Conservation (phyloP, 2,888 invertebrate genomes). For the Pegoplata infirma region DNA sequence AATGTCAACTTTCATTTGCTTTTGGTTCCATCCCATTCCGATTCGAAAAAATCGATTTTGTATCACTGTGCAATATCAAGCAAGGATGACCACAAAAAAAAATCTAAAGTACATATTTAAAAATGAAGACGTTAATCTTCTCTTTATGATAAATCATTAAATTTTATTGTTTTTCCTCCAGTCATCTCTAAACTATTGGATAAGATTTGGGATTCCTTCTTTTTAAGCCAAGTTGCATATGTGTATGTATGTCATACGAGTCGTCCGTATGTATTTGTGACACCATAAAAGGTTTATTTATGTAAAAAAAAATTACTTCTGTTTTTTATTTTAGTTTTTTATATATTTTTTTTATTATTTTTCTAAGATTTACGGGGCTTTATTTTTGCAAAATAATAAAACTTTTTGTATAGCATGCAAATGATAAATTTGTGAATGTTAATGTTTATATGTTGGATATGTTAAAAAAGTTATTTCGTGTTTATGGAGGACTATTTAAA, state of each 20-base stretch:
- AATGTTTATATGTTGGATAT: neutral
- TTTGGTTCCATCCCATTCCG: no score
- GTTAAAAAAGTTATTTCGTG: no score
- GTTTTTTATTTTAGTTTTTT: neutral
- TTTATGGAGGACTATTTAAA: no score
- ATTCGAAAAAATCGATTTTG: neutral
- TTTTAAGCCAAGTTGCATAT: neutral
- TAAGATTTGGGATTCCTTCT: no score
- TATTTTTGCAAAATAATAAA: constrained; percentile 4
- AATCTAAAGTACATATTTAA: no score
- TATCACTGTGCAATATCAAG: neutral
- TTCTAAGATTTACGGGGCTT: neutral
- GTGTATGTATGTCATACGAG: neutral
- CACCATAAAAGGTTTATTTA: constrained; percentile 29
- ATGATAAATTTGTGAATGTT: constrained; percentile 9
- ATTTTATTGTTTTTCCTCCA: no score
- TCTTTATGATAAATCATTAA: no score
- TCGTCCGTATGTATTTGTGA: constrained; percentile 13
- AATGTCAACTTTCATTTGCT: no score
- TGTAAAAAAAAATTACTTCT: neutral
- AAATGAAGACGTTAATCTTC: no score
- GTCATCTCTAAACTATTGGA: no score
- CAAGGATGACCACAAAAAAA: no score
- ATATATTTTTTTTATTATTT: neutral
- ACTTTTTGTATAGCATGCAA: constrained; percentile 12